These are phyloP conservation scores for Numenius arquata DNA, from an alignment of 2,113 vertebrate species.

Conservation along the genomic window DNA sequence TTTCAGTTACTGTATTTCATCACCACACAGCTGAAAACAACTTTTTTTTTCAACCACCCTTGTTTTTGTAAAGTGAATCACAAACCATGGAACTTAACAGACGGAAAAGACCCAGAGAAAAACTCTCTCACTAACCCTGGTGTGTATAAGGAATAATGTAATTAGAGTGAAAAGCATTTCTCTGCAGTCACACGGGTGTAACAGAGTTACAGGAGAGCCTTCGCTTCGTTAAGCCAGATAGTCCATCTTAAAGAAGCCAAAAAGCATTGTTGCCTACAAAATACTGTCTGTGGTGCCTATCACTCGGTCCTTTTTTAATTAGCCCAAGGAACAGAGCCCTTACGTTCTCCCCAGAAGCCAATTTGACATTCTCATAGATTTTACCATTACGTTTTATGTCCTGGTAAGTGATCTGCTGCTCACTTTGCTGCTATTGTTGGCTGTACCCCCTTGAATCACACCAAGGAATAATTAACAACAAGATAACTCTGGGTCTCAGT, in stretches of 20 bases:
- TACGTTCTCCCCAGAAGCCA: background rate
- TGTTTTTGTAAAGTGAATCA: slow-evolving; percentile 63
- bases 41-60: slow-evolving; percentile 43
- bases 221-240: background rate
- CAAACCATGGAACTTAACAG: slow-evolving; percentile 47
- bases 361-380: background rate
- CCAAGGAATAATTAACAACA: background rate
- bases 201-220: background rate
- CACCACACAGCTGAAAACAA: slow-evolving; percentile 61
- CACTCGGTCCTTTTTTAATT: background rate
- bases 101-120: slow-evolving; percentile 17
- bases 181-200: background rate
- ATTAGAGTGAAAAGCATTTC: background rate
- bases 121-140: background rate
- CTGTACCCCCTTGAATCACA: background rate
- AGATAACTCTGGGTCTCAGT: background rate
- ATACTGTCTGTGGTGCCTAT: background rate
- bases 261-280: background rate
- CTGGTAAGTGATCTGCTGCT: background rate
- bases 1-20: slow-evolving; percentile 71
- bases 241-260: background rate
- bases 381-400: background rate
- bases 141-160: background rate
- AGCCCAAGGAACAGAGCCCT: background rate
- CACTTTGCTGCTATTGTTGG: background rate